Evolutionary conservation across 1,140 invertebrate genomes (phyloP), one percentile per base, ranked within the genome.

Genomic region (Pararge aegeria): DNA sequence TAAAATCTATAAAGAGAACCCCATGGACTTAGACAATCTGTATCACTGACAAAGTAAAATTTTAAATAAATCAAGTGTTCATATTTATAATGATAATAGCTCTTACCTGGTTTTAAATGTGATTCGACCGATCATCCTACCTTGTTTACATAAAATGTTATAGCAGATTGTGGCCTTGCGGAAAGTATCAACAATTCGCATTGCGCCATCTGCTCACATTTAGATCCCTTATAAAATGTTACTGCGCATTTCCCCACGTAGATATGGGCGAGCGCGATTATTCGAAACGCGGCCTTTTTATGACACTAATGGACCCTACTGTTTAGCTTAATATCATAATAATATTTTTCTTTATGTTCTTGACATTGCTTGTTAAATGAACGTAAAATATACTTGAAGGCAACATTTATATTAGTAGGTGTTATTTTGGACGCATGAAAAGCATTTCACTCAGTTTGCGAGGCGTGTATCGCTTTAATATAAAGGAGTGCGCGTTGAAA

Each of bases 221-320:
- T 76, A 82, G 75, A 82, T 83, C 83, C 82, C 82, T 82, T 87
- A 87, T 87, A 87, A 87, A 87, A 87, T 80, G 84, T 85, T 83
- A 85, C 79, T 83, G 79, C 80, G 70, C 78, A 80, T 85, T 87
- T 80, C 78, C 77, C 80, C 80, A 82, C 80, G 74, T 80, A 79
- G 65, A 79, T 82, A 81, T 74, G 68, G 76, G 62, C 65, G 66
- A 70, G 70, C 69, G 73, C 62, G 73, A 73, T 81, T 82, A 80
- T 81, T 80, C 78, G 64, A 78, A 80, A 82, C 65, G 71, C 66
- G 77, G 73, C 75, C 70, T 83, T 87, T 86, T 87, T 83, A 84
- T 83, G 81, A 75, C 73, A 73, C 71, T 84, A 84, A 84, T 87
- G 80, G 81, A 80, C 80, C 72, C 79, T 73, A 81, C 71, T 78